A percentile compares a stretch with the other conserved stretches of the same genome.
These are phyloP conservation scores for Drosophila lacteicornis DNA, from an alignment of 1,140 invertebrate genomes.

Conservation along the genomic window DNA sequence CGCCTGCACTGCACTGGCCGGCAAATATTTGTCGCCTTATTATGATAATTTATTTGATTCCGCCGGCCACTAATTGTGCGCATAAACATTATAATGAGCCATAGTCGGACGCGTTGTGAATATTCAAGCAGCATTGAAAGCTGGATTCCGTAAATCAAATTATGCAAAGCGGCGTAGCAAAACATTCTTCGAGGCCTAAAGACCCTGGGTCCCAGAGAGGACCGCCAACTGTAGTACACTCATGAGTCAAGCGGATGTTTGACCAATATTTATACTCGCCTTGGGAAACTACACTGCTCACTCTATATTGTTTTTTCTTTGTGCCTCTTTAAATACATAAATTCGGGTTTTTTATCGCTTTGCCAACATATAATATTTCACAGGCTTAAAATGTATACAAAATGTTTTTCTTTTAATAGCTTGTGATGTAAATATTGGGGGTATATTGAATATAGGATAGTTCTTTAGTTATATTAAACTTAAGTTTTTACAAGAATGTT, in stretches of 20 bases:
- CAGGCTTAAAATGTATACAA: neutral
- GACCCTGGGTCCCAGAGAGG: constrained; percentile 15
- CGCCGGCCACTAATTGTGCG: constrained; percentile 61
- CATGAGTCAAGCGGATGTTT: constrained; percentile 42
- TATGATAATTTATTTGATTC: constrained; percentile 72
- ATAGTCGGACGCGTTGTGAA: constrained; percentile 33
- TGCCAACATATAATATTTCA: constrained; percentile 3
- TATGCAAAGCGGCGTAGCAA: constrained; percentile 57
- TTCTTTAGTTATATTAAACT: too few relatives aligned
- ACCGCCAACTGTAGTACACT: constrained; percentile 19
- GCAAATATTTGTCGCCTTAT: constrained; percentile 65
- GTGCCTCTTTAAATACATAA: constrained; percentile 2
- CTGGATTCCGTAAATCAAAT: constrained; percentile 58
- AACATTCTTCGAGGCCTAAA: neutral
- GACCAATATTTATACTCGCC: constrained; percentile 60
- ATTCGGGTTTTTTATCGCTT: neutral
- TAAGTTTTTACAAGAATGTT: too few relatives aligned
- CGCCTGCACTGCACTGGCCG: constrained; percentile 40
- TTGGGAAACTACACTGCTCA: constrained; percentile 23
- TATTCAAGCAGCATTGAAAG: constrained; percentile 38
- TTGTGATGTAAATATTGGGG: neutral
- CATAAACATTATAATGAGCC: constrained; percentile 42
- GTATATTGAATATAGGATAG: neutral
- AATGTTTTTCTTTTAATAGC: constrained; percentile 2
- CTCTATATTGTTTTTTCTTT: neutral